Base-by-base conservation (phyloP, 2,888 invertebrate species). In the Bugula neritina region DNA sequence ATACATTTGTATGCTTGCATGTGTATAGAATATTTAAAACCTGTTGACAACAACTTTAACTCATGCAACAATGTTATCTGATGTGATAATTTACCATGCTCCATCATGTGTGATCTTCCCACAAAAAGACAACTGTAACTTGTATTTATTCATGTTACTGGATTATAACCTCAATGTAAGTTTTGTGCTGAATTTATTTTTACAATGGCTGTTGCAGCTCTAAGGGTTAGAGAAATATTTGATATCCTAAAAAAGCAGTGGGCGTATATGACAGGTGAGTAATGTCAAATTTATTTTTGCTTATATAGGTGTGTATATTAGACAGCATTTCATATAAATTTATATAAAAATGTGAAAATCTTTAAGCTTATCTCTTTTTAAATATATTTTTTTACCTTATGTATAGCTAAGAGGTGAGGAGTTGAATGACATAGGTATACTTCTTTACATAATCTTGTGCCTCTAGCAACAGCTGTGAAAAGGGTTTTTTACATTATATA, bases 201-300 rank as follows among this genome's bases (percentile, higher is more conserved):
- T 29, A 31, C 5, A 5, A 63, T 63, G 63, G 34, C 27, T 73
- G 43, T 76, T 73, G 34, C 75, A 80, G 81, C 76, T 58, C 72
- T 77, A 23, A 76, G 76, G 35, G 75, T 78, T 72, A 76, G 78
- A 35, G 77, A 80, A 58, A 79, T 81, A 27, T 69, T 78, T 35
- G 79, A 80, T 57, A 75, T 79, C 27, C 75, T 81, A 2, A 74
- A 76, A 73, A 77, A 77, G 72, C 78, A 77, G 71, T 77, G 78
- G 31, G 78, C 79, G 23, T 77, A 76, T 71, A 72, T 81, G 25
- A 79, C 81, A 71, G 80, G 79, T 79, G 74, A 58, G 75, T 72
- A 5, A n/a, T 52, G 21, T 21, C 10, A 10, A 52, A 10, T 52
- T 10, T 10, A 17, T 21, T 10, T 52, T 21, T 52, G 10, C 13